Evolutionary conservation across 2,888 invertebrate species (phyloP).

Genomic region (Luperina testacea): DNA sequence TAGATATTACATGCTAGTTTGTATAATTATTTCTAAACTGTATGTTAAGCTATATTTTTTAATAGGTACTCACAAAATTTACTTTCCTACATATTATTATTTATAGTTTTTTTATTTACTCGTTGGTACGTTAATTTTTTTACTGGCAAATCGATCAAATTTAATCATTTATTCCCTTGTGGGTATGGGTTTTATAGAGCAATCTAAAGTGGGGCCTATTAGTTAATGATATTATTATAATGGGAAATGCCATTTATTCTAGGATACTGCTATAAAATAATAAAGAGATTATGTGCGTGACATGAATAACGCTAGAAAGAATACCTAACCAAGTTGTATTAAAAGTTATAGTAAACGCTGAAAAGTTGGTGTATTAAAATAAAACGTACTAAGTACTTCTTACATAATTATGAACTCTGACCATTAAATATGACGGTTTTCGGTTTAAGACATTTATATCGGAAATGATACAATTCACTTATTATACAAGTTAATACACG

Average conservation of each 20-base stretch:
- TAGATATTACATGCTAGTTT: too few species aligned
- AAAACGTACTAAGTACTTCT: background rate
- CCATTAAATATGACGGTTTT: background rate
- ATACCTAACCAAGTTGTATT: background rate
- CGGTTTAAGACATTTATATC: background rate
- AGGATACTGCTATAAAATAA: slow-evolving; percentile 6
- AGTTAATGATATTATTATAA: background rate
- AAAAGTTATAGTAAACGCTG: background rate
- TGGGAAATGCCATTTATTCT: background rate
- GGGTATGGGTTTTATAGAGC: background rate
- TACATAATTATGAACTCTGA: background rate
- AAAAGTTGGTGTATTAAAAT: too few species aligned
- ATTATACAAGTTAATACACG: background rate
- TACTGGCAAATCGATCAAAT: background rate
- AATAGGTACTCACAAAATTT: too few species aligned
- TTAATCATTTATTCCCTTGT: background rate
- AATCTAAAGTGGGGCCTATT: background rate
- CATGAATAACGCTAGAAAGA: background rate
- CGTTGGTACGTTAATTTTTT: background rate
- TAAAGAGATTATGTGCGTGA: slow-evolving; percentile 22
- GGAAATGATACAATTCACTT: background rate
- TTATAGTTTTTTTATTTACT: background rate
- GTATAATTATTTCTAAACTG: background rate
- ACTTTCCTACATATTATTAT: too few species aligned
- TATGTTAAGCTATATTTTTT: too few species aligned